These are phyloP conservation scores for Diuraphis noxia DNA, from an alignment of 1,140 invertebrate species.

Conservation along the genomic window DNA sequence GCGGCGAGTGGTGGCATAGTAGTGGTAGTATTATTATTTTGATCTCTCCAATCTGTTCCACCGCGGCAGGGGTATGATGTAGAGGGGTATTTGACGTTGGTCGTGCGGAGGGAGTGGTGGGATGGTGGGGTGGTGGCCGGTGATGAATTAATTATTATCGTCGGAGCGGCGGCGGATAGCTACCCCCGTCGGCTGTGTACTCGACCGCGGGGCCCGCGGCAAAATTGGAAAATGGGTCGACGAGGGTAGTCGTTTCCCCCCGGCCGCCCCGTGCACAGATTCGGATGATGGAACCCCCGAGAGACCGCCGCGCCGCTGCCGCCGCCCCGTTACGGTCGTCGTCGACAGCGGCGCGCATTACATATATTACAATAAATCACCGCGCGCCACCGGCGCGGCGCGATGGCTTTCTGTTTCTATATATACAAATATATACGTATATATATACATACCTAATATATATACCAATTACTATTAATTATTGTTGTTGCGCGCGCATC, in stretches of 20 bases:
- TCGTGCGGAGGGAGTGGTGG: background rate
- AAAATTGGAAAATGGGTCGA: background rate
- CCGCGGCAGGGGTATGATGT: background rate
- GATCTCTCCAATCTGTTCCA: slow-evolving; percentile 46
- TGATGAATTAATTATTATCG: slow-evolving; percentile 47
- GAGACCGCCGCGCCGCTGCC: background rate
- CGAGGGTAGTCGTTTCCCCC: background rate
- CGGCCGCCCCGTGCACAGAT: background rate
- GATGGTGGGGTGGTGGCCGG: background rate
- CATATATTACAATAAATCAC: slow-evolving; percentile 29
- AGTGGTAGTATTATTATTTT: slow-evolving; percentile 33
- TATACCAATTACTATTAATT: slow-evolving; percentile 27
- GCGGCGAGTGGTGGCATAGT: background rate
- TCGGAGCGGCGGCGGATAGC: slow-evolving; percentile 4
- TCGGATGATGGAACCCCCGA: slow-evolving; percentile 36
- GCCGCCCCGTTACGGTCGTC: background rate
- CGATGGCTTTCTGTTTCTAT: background rate
- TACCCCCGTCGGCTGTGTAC: background rate
- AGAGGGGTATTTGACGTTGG: background rate
- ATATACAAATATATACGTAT: background rate
- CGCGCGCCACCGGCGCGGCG: background rate
- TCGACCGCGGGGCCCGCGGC: slow-evolving; percentile 5
- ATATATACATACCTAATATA: background rate
- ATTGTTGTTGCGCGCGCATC: background rate
- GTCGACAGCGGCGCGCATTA: background rate